Conservation (phyloP, 2,888 invertebrate species). For the Spisula subtruncata region DNA sequence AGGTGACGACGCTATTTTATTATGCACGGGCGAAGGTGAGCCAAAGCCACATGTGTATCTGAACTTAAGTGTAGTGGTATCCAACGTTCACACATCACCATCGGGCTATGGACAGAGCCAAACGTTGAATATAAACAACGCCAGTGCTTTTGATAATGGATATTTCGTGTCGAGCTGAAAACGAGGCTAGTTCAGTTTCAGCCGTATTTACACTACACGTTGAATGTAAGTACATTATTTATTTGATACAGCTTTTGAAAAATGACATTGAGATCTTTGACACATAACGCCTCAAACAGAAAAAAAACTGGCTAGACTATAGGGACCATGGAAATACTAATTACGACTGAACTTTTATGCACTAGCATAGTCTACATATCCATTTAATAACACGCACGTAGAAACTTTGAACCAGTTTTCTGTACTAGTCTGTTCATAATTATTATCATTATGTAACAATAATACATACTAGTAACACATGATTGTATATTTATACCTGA, state of each 20-base stretch:
- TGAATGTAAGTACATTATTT: conserved; percentile 68
- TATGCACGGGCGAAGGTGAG: conserved; percentile 66
- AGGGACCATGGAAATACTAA: too few relatives aligned
- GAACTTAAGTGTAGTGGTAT: conserved; percentile 66
- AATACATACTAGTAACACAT: too few relatives aligned
- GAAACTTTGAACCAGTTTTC: too few relatives aligned
- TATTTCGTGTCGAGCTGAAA: conserved; percentile 73
- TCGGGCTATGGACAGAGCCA: conserved; percentile 51
- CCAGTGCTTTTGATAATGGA: conserved; percentile 71
- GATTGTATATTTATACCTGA: too few relatives aligned
- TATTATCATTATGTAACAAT: too few relatives aligned
- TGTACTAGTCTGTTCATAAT: too few relatives aligned
- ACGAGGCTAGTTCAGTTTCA: conserved; percentile 62
- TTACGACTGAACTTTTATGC: too few relatives aligned
- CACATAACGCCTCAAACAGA: too few relatives aligned
- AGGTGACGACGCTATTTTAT: conserved; percentile 50
- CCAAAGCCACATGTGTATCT: conserved; percentile 70
- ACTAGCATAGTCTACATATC: too few relatives aligned
- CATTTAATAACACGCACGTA: too few relatives aligned
- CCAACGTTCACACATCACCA: conserved; percentile 53
- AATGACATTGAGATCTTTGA: too few relatives aligned
- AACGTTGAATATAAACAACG: conserved; percentile 65
- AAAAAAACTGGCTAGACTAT: too few relatives aligned
- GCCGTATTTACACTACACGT: conserved; percentile 65
- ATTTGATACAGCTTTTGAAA: not conserved